Evolutionary conservation across 2,888 invertebrate genomes (phyloP).

Genomic region (Drosophila monieri): DNA sequence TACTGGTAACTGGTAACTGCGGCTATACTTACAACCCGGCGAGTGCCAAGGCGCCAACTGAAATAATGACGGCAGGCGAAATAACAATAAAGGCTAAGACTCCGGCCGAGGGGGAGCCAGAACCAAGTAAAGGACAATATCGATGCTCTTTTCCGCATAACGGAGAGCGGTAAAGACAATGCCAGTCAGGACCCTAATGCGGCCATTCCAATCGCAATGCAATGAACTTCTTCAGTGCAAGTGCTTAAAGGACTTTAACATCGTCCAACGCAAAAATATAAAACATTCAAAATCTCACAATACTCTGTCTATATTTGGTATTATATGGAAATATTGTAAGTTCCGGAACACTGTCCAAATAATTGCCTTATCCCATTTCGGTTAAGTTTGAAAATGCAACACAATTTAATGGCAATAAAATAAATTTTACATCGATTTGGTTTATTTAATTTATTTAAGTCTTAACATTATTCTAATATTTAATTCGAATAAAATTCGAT

Average conservation of each 20-base stretch:
- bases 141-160: constrained; percentile 28
- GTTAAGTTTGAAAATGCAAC: no score
- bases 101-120: constrained; percentile 14
- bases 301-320: not conserved
- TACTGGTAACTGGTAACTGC: constrained; percentile 4
- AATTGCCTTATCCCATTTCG: no score
- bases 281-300: not conserved
- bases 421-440: no score
- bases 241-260: constrained; percentile 11
- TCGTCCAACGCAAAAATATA: not conserved
- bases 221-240: constrained; percentile 25
- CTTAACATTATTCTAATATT: not conserved
- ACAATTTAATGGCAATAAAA: no score
- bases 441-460: not conserved
- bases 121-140: constrained; percentile 51
- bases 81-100: constrained; percentile 70
- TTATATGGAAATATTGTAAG: no score
- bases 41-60: constrained; percentile 70
- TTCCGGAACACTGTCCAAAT: no score
- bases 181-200: constrained; percentile 23
- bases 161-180: constrained; percentile 23
- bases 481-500: not conserved
- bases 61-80: constrained; percentile 74
- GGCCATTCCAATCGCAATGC: constrained; percentile 44
- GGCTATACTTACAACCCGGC: constrained; percentile 18